Conservation (phyloP, 2,888 invertebrate genomes). For the Pollenia griseotomentosa region DNA sequence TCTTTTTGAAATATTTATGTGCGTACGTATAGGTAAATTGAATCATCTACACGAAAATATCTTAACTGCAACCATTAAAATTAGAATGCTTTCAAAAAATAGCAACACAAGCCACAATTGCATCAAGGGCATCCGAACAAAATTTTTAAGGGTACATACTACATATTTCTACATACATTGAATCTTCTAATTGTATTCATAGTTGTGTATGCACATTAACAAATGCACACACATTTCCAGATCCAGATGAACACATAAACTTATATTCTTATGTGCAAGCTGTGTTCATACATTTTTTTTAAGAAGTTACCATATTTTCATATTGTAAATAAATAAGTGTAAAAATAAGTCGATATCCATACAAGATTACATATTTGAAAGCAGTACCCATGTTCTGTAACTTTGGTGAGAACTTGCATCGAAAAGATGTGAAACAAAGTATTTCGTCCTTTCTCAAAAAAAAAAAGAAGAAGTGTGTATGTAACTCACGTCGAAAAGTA, state of each 20-base stretch:
- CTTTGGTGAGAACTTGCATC: too few species aligned
- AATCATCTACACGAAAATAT: background rate
- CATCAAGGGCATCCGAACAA: conserved; percentile 48
- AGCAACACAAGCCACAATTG: conserved; percentile 40
- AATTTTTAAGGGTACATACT: background rate
- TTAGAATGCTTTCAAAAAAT: conserved; percentile 26
- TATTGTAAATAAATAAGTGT: too few species aligned
- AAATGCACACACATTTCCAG: background rate
- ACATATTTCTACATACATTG: background rate
- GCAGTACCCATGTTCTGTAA: too few species aligned
- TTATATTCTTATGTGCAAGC: background rate
- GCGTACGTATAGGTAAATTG: background rate
- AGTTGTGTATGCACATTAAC: too few species aligned
- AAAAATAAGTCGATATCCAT: too few species aligned
- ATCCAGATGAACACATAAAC: background rate
- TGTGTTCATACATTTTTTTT: too few species aligned
- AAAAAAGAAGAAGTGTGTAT: too few species aligned
- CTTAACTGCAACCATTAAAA: background rate
- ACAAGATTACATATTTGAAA: too few species aligned
- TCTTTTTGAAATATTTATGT: background rate
- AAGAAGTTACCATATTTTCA: too few species aligned
- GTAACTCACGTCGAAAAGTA: too few species aligned
- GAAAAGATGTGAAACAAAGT: too few species aligned
- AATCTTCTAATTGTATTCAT: background rate
- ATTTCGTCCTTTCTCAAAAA: too few species aligned